Evolutionary conservation across 2,797 vertebrate species (phyloP).

Genomic region (Labeo calbasu): DNA sequence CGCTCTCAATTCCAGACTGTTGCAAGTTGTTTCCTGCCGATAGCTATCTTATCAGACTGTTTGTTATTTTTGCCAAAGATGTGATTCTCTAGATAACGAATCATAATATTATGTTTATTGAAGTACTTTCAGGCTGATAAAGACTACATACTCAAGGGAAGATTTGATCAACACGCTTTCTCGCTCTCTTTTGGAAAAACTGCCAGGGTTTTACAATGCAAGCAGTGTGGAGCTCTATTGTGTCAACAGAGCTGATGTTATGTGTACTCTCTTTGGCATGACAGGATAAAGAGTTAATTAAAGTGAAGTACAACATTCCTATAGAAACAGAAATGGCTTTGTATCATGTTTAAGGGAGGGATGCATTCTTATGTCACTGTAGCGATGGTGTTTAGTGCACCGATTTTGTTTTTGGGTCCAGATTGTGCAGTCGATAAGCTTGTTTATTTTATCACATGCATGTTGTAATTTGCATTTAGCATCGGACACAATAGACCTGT

Average conservation of each 20-base stretch:
- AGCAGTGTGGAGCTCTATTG: conserved; percentile 43
- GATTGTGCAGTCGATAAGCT: background rate
- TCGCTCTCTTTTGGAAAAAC: conserved; percentile 33
- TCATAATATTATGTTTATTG: conserved; percentile 78
- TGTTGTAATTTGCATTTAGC: background rate
- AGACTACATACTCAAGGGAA: conserved; percentile 69
- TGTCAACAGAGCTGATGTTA: conserved; percentile 41
- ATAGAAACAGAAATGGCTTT: conserved; percentile 28
- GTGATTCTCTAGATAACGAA: conserved; percentile 69
- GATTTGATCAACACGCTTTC: conserved; percentile 61
- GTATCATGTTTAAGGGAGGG: conserved; percentile 24
- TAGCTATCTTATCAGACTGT: conserved; percentile 78
- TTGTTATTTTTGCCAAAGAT: conserved; percentile 76
- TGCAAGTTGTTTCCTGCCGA: conserved; percentile 70
- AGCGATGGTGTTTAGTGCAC: background rate
- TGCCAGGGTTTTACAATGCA: conserved; percentile 49
- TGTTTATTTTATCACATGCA: background rate
- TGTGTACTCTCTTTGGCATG: conserved; percentile 35
- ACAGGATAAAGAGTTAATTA: conserved; percentile 44
- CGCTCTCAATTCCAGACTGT: conserved; percentile 64
- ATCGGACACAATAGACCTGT: background rate
- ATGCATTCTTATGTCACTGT: background rate
- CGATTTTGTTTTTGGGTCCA: background rate
- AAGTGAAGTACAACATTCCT: conserved; percentile 41
- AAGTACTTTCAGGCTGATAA: conserved; percentile 71